phyloP scores from a whole-genome alignment of 2,797 vertebrate genomes.

The Pipistrellus kuhlii region DNA sequence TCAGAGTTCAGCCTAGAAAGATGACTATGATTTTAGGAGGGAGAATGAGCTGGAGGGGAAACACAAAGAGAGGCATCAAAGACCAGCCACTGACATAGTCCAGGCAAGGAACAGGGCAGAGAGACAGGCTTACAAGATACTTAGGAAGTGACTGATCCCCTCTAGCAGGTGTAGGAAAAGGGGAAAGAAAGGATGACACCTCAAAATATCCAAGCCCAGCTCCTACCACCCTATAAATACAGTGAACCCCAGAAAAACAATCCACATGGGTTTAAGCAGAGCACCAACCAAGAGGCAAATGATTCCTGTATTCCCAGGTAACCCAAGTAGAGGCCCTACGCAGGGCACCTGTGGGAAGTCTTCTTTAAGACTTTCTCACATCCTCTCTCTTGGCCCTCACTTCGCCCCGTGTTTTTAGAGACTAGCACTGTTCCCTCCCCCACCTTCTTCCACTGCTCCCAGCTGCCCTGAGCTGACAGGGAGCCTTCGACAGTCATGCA shows the following conservation, averaged over 20 bases:
- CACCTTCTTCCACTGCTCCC: background rate
- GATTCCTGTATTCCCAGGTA: background rate
- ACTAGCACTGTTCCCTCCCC: background rate
- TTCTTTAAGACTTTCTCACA: background rate
- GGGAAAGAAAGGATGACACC: background rate
- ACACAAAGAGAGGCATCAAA: background rate
- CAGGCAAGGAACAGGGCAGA: background rate
- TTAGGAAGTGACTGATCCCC: background rate
- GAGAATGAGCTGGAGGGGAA: background rate
- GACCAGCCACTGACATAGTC: background rate
- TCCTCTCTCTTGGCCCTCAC: background rate
- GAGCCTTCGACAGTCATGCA: background rate
- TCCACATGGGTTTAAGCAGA: background rate
- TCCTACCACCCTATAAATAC: background rate
- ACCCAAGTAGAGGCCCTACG: background rate
- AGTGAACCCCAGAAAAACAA: background rate
- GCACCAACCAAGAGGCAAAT: background rate
- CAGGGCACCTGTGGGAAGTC: background rate
- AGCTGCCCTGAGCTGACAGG: background rate
- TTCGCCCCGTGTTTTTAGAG: background rate
- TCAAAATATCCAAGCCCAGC: background rate
- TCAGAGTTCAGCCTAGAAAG: constrained; percentile 7
- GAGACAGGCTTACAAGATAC: background rate
- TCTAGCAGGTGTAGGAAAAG: background rate
- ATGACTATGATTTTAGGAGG: background rate